Base-by-base conservation (phyloP, 1,140 invertebrate genomes). In the Zaprionus africanus region DNA sequence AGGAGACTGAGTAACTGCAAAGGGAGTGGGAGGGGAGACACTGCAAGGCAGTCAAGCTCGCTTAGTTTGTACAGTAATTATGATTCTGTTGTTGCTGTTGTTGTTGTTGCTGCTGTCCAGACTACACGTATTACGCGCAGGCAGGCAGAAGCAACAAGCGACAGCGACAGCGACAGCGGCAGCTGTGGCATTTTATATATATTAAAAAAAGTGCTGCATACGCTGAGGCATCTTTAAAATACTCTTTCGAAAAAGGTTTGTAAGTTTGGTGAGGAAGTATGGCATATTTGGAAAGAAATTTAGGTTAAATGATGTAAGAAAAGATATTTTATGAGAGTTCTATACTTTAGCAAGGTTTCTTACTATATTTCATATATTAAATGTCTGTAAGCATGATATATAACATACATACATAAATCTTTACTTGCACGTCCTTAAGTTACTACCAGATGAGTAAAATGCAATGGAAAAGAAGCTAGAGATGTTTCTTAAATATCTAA, bases 141-240 rank as follows among this genome's bases (percentile, higher is more conserved):
- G 57, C 78, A 80, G 78, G 76, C 70, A 80, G 78, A 80, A 75
- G 78, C 78, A 80, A 80, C 78, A 80, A 80, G 78, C 75, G 54
- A 57, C 61, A 64, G 65, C 75, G 54, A 57, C 61, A 64, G 65
- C 60, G 68, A 38, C 17, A 36, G 13, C 24, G 53, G 59, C 57
- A 73, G 15, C 28, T 57, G 43, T 56, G 65, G 41, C 60, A 65
- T n/a, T 53, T 54, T 31, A 13, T 24, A n/a, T 31, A 19, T 4
- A 59, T 46, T 46, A 36, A 62, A 71, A 78, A 77, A 78, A 78
- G 19, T 49, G 54, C 36, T 53, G 74, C 78, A 72, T 54, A 59
- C 58, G 46, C 19, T 67, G 49, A 26, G 46, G 60, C 19, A 19
- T 51, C 46, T 51, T 51, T 24, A 24, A 24, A 12, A 1, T 51